These are phyloP conservation scores for Halocynthia aurantium DNA, from an alignment of 23 tunicate species.

Conservation along the genomic window DNA sequence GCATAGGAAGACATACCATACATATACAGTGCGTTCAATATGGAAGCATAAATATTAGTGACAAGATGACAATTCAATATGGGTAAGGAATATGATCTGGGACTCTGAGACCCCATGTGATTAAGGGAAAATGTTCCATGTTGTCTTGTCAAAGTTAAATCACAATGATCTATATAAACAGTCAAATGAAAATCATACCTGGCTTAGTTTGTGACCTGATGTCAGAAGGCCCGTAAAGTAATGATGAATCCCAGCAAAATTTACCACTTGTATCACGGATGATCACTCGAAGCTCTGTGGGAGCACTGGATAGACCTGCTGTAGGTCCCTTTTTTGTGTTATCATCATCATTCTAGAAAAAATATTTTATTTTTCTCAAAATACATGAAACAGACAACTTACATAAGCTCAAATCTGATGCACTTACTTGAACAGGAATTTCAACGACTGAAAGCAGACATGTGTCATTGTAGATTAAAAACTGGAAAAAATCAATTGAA, in stretches of 20 bases:
- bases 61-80: no score
- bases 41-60: no score
- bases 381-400: neutral
- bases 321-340: constrained; percentile 40
- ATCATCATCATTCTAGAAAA: neutral
- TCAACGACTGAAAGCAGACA: constrained; percentile 83
- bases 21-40: neutral
- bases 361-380: neutral
- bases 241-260: constrained; percentile 79
- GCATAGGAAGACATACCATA: neutral
- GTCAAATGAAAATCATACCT: constrained; percentile 28
- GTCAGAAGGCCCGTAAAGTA: constrained; percentile 53
- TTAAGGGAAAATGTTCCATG: no score
- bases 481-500: constrained; percentile 37
- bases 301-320: constrained; percentile 48
- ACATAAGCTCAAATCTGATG: neutral
- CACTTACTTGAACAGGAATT: constrained; percentile 50
- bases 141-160: no score
- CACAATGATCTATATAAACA: neutral
- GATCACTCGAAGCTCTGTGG: constrained; percentile 64
- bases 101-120: no score
- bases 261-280: constrained; percentile 80
- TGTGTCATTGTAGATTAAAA: constrained; percentile 69
- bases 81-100: no score
- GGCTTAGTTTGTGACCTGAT: constrained; percentile 21